Base-by-base conservation (phyloP, 2,113 vertebrate genomes). In the Ginglymostoma cirratum region DNA sequence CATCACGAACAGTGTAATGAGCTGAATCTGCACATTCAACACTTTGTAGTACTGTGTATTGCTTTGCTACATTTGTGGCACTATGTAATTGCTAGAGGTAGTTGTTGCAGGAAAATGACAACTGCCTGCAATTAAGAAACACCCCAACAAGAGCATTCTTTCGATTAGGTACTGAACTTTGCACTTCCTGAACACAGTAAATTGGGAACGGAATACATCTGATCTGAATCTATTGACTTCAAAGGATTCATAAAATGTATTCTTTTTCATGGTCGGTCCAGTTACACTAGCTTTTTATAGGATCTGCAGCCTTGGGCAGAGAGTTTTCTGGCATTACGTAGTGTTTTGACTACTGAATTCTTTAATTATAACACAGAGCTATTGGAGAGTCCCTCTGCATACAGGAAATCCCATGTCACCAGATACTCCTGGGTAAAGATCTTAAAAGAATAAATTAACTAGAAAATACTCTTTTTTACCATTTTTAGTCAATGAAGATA, bases 361-460 rank as follows among this genome's bases (percentile, higher is more conserved):
- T 95, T 95, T 52, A 95, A 95, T 95, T 48, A 95, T 72, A 72
- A 95, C 67, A 76, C 67, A 48, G 45, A 14, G 38, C 67, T 34
- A 95, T 72, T 67, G 70, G 42, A 95, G 93, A 23, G 66, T 24
- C 69, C 69, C 94, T 17, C 94, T 95, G 94, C 94, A 34, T 95
- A 72, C 94, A 95, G 94, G 94, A 95, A 95, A 95, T 95, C 94
- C 94, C 94, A 72, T 95, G 94, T 95, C 94, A 95, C 67, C 94
- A 72, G 94, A 95, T 95, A 95, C 69, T 95, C 94, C 94, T 95
- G 94, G 94, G 94, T 95, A 95, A 95, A 76, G 94, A 72, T 72
- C 69, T 72, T 72, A 76, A 76, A 76, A 95, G 52, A 72, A 72
- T 48, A 72, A 95, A 42, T 94, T 45, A 94, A 48, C 94, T 72